A percentile compares a stretch with the other conserved stretches of the same genome.
Conservation (phyloP, 2,113 vertebrate species). For the Anolis carolinensis region DNA sequence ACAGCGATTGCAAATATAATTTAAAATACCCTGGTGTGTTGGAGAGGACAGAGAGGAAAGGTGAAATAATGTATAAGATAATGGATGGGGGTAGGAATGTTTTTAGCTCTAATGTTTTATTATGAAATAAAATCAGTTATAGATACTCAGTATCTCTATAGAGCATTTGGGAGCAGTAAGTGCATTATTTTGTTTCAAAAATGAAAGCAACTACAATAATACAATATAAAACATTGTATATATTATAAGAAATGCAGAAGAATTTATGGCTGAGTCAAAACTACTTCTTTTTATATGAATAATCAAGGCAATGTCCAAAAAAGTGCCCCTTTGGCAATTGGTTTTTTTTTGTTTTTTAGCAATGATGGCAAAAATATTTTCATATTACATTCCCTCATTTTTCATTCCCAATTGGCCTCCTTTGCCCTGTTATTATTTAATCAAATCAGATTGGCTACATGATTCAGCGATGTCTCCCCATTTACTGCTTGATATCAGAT, state of each 20-base stretch:
- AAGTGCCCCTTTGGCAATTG: background rate
- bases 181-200: background rate
- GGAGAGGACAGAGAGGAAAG: background rate
- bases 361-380: background rate
- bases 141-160: background rate
- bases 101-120: background rate
- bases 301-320: background rate
- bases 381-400: background rate
- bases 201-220: background rate
- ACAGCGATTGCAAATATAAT: background rate
- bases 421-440: background rate
- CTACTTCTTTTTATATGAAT: background rate
- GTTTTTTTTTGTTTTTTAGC: background rate
- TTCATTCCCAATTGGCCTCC: background rate
- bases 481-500: background rate
- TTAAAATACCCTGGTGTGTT: background rate
- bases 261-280: background rate
- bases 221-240: background rate
- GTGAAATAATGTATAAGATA: background rate
- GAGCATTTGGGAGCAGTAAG: background rate
- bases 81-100: background rate
- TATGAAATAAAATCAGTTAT: background rate
- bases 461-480: background rate
- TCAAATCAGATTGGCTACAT: background rate
- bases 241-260: background rate